Conservation (phyloP, 2,888 invertebrate genomes). For the Orchestes rusci region DNA sequence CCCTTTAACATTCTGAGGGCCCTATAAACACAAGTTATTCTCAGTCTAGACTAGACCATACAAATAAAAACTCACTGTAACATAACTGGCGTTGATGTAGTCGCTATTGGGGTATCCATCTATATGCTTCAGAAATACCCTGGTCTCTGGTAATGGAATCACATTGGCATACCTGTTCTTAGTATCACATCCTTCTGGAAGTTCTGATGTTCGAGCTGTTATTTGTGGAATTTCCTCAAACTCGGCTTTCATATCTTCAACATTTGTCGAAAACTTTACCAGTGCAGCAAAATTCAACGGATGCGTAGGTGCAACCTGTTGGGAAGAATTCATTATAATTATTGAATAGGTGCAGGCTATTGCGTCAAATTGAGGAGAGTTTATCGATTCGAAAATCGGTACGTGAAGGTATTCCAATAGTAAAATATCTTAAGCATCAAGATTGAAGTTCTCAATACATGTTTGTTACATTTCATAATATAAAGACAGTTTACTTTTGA, state of each 20-base stretch:
- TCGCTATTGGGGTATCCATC: conserved; percentile 73
- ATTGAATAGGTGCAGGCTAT: too few species aligned
- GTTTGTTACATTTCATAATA: too few species aligned
- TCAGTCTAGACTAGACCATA: background rate
- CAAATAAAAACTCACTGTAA: conserved; percentile 72
- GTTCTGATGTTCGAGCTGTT: conserved; percentile 69
- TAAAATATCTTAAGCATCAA: too few species aligned
- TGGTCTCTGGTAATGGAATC: conserved; percentile 86
- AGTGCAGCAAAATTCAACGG: conserved; percentile 73
- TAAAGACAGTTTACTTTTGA: too few species aligned
- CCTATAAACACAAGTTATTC: conserved; percentile 49
- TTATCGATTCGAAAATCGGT: too few species aligned
- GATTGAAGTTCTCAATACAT: too few species aligned
- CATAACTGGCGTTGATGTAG: conserved; percentile 91
- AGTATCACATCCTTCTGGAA: conserved; percentile 79
- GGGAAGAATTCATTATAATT: too few species aligned
- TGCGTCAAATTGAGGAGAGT: too few species aligned
- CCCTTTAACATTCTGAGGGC: conserved; percentile 73
- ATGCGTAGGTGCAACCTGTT: conserved; percentile 61
- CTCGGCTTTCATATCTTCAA: conserved; percentile 69
- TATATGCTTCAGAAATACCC: conserved; percentile 67
- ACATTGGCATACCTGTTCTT: conserved; percentile 93
- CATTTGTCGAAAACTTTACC: conserved; percentile 63
- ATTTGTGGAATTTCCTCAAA: conserved; percentile 76
- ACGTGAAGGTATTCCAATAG: too few species aligned